Evolutionary conservation across 2,888 invertebrate species (phyloP).

Genomic region (Zaprionus bogoriensis): DNA sequence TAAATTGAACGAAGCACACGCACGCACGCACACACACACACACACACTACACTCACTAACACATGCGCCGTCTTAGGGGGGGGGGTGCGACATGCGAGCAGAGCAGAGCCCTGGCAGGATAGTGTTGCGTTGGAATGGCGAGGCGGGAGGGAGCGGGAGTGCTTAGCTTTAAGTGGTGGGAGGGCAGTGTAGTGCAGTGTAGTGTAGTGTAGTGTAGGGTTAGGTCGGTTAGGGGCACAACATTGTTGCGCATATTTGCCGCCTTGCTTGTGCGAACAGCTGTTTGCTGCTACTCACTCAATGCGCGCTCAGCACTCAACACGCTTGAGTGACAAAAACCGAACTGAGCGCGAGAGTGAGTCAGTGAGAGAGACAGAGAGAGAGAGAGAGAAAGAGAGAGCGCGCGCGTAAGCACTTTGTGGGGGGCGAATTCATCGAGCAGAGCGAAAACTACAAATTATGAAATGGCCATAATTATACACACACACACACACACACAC

Average conservation of each 20-base stretch:
- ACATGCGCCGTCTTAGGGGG: slow-evolving; percentile 4
- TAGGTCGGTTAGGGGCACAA: no score
- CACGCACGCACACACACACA: background rate
- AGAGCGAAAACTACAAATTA: slow-evolving; percentile 40
- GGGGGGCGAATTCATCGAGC: slow-evolving; percentile 28
- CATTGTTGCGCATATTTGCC: slow-evolving; percentile 60
- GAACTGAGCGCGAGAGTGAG: slow-evolving; percentile 8
- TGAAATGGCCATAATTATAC: slow-evolving; percentile 48
- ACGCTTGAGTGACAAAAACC: no score
- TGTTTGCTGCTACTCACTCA: slow-evolving; percentile 26
- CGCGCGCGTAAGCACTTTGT: slow-evolving; percentile 10
- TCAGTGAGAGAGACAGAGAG: background rate
- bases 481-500: slow-evolving; percentile 20
- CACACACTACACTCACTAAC: background rate
- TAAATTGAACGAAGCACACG: slow-evolving; percentile 44
- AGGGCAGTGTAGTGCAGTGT: no score
- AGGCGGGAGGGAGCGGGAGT: background rate
- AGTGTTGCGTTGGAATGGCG: background rate
- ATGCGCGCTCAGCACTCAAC: background rate
- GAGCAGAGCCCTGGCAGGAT: slow-evolving; percentile 1
- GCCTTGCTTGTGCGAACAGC: slow-evolving; percentile 43
- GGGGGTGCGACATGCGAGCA: slow-evolving; percentile 44
- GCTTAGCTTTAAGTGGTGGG: background rate
- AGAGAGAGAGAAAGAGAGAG: background rate
- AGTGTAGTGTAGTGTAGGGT: no score